Conservation (phyloP, 1,140 invertebrate genomes). For the Ruditapes philippinarum region DNA sequence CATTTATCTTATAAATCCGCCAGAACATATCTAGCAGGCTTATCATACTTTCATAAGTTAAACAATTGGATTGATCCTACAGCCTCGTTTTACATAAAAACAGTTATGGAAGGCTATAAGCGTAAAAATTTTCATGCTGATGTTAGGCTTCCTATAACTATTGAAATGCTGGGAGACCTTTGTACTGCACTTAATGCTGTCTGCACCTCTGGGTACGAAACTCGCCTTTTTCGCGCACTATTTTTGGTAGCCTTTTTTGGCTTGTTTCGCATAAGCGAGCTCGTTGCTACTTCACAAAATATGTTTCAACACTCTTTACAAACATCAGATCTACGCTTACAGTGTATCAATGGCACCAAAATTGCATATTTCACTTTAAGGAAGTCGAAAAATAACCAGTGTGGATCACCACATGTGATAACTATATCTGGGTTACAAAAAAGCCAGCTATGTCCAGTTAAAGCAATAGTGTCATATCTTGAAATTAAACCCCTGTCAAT, state of each 20-base stretch:
- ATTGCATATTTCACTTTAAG: neutral
- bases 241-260: conserved; percentile 59
- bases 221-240: conserved; percentile 10
- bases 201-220: conserved; percentile 8
- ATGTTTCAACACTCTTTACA: neutral
- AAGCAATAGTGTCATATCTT: neutral
- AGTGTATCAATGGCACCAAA: neutral
- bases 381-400: neutral
- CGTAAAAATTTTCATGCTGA: neutral
- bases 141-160: conserved; percentile 45
- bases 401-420: neutral
- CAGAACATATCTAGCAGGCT: neutral
- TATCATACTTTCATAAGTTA: neutral
- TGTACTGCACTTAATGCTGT: neutral
- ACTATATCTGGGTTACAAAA: neutral
- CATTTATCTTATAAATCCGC: neutral
- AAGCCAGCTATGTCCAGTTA: neutral
- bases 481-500: neutral
- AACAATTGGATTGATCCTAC: neutral
- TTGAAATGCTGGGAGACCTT: neutral
- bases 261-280: conserved; percentile 51
- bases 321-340: neutral
- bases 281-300: neutral
- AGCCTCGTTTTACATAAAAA: conserved; percentile 8
- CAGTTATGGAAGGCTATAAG: conserved; percentile 2